A percentile compares a stretch with the other conserved stretches of the same genome.
Conservation (phyloP, 2,888 invertebrate species). For the Tetropium fuscum region DNA sequence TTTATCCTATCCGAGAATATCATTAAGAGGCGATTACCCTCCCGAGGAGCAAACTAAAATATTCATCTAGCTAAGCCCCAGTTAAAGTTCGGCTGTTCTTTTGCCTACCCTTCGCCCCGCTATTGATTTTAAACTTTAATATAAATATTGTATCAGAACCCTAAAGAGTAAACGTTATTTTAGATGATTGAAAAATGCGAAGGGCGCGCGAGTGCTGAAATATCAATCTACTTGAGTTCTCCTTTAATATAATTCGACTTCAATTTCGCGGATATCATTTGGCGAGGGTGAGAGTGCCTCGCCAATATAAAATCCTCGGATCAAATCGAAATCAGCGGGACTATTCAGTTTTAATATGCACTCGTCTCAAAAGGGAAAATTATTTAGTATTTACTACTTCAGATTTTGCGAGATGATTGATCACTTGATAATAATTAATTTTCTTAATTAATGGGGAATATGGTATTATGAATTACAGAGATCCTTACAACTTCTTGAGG, state of each 20-base stretch:
- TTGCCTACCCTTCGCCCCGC: not conserved
- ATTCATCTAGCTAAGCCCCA: not conserved
- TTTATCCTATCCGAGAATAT: not conserved
- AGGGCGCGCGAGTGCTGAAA: constrained; percentile 16
- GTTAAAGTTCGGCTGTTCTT: not conserved
- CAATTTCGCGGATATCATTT: constrained; percentile 23
- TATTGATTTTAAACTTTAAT: constrained; percentile 6
- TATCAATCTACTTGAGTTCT: constrained; percentile 18
- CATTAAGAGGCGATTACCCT: not conserved
- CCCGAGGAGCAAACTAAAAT: not conserved
- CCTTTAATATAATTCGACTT: constrained; percentile 25
- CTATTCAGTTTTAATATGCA: constrained; percentile 8
- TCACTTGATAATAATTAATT: too few species aligned
- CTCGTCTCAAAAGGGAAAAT: not conserved
- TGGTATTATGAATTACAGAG: too few species aligned
- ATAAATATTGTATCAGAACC: constrained; percentile 19
- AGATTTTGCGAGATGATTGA: too few species aligned
- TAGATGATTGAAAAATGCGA: constrained; percentile 20
- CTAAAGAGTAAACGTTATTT: constrained; percentile 10
- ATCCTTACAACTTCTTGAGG: too few species aligned
- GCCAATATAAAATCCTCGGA: constrained; percentile 11
- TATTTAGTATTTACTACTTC: too few species aligned
- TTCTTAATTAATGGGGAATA: too few species aligned
- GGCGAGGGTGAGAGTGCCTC: constrained; percentile 1
- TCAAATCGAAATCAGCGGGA: constrained; percentile 7